These are phyloP conservation scores for Alaudala cheleensis DNA, from an alignment of 2,113 vertebrate genomes.

Conservation along the genomic window DNA sequence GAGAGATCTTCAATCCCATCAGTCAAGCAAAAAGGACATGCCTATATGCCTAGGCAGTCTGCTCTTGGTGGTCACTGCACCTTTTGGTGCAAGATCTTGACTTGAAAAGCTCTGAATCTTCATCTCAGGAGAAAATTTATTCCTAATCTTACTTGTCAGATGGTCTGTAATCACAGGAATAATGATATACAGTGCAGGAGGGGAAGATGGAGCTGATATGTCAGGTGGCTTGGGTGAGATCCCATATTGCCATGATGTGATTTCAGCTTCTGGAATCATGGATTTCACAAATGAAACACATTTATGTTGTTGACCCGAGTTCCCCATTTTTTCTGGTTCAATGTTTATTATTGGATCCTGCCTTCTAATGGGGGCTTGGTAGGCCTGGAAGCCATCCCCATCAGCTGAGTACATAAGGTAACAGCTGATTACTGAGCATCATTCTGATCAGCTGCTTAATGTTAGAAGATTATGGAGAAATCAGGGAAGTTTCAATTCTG, in stretches of 20 bases:
- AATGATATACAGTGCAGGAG: background rate
- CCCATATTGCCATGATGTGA: background rate
- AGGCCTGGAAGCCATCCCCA: background rate
- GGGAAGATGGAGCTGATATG: background rate
- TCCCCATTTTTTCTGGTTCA: background rate
- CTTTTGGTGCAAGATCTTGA: background rate
- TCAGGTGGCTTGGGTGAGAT: background rate
- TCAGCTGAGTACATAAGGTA: background rate
- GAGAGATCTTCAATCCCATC: background rate
- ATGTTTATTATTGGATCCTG: background rate
- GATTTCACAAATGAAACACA: background rate
- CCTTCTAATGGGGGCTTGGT: background rate
- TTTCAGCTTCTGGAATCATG: background rate
- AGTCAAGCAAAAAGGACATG: background rate
- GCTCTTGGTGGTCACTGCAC: background rate
- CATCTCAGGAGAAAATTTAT: background rate
- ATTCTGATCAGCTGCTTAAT: background rate
- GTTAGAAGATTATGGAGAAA: background rate
- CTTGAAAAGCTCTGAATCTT: background rate
- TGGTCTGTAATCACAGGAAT: background rate
- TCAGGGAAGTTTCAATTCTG: background rate
- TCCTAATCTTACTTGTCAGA: background rate
- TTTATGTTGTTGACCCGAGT: background rate
- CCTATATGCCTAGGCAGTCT: background rate
- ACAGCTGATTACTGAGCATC: background rate